phyloP scores from a whole-genome alignment of 1,140 invertebrate genomes.

The Nasonia giraulti region DNA sequence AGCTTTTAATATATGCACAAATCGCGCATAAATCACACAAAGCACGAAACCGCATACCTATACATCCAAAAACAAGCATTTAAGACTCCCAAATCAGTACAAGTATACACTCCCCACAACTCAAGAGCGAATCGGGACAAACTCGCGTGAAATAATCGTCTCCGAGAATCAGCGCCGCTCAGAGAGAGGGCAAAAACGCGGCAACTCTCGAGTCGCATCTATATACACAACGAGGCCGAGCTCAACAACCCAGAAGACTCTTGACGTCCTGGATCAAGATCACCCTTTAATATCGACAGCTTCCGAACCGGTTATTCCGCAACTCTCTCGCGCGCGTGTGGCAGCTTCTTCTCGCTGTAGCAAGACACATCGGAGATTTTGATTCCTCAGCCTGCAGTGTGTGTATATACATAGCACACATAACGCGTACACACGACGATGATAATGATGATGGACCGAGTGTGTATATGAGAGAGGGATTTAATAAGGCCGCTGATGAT shows the following conservation, averaged over 20 bases:
- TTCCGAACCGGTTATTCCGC: constrained; percentile 40
- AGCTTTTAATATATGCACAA: too few species aligned
- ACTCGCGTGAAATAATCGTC: constrained; percentile 35
- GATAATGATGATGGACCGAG: constrained; percentile 6
- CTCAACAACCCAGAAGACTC: constrained; percentile 42
- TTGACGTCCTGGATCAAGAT: constrained; percentile 39
- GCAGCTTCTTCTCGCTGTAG: not conserved
- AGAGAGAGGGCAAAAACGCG: not conserved
- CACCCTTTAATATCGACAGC: constrained; percentile 48
- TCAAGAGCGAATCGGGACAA: constrained; percentile 14
- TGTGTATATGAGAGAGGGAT: not conserved
- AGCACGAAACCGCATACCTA: too few species aligned
- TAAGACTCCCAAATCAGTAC: too few species aligned
- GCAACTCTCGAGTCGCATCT: not conserved
- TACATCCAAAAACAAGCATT: too few species aligned
- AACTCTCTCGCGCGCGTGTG: not conserved
- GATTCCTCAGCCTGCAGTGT: not conserved
- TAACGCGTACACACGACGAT: not conserved
- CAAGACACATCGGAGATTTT: not conserved
- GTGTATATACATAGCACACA: not conserved
- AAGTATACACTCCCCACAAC: too few species aligned
- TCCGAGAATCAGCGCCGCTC: constrained; percentile 40
- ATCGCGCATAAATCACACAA: too few species aligned
- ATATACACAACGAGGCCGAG: not conserved
- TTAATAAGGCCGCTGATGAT: constrained; percentile 34